Evolutionary conservation across 2,888 invertebrate species (phyloP).

Genomic region (Drosophila nr. perissopoda): DNA sequence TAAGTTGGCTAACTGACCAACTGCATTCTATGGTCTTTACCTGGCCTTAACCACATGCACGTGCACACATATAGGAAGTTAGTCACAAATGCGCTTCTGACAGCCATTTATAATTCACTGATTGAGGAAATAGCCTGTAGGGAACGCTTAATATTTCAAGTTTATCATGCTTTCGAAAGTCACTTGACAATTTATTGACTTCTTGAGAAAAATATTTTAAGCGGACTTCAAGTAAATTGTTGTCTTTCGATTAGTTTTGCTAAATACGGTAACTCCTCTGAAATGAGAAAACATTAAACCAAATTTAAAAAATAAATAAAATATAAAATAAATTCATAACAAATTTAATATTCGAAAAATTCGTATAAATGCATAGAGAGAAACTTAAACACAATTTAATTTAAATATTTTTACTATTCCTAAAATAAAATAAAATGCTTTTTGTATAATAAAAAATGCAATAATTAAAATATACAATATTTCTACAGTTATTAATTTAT

Average conservation of each 20-base stretch:
- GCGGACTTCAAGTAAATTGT: background rate
- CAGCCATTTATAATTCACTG: conserved; percentile 42
- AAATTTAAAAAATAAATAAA: background rate
- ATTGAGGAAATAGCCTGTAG: conserved; percentile 40
- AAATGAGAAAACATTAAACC: background rate
- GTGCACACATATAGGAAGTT: conserved; percentile 7
- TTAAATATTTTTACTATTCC: background rate
- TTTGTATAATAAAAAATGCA: background rate
- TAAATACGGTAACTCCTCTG: background rate
- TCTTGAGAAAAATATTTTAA: background rate
- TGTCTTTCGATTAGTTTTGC: background rate
- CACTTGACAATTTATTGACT: conserved; percentile 9
- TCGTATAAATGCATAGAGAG: too few relatives aligned
- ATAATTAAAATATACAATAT: background rate
- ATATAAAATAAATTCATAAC: background rate
- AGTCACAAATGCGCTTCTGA: conserved; percentile 27
- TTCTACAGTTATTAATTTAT: background rate
- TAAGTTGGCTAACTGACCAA: conserved; percentile 20
- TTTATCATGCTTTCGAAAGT: conserved; percentile 27
- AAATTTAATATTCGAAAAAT: background rate
- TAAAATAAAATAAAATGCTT: background rate
- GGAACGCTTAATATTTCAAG: conserved; percentile 18
- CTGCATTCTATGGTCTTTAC: conserved; percentile 22
- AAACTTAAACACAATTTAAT: background rate
- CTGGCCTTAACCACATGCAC: conserved; percentile 6